phyloP scores from a whole-genome alignment of 2,888 invertebrate species.

The Oxycera nigricornis region DNA sequence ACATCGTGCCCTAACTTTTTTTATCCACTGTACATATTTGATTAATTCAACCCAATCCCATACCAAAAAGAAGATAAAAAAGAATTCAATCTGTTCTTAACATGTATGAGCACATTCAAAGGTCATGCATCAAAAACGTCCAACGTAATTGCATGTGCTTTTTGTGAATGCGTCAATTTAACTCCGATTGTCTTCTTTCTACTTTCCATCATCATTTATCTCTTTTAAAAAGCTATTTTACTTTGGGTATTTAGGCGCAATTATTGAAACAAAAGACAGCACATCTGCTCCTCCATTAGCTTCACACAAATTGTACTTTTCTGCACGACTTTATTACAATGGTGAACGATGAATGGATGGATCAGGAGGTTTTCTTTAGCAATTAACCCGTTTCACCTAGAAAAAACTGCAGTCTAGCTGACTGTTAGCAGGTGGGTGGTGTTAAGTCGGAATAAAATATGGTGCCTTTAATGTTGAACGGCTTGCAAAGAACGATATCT shows the following conservation, averaged over 20 bases:
- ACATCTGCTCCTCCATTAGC: background rate
- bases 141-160: too few species aligned
- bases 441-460: background rate
- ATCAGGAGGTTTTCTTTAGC: background rate
- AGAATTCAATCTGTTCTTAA: too few species aligned
- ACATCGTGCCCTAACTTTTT: too few species aligned
- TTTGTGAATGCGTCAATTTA: too few species aligned
- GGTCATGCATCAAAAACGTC: too few species aligned
- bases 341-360: background rate
- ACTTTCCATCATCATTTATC: slow-evolving; percentile 5
- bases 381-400: background rate
- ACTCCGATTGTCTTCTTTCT: too few species aligned
- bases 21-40: too few species aligned
- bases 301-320: background rate
- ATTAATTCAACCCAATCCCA: too few species aligned
- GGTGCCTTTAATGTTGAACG: background rate
- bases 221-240: slow-evolving; percentile 3
- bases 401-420: background rate
- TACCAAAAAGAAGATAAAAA: too few species aligned
- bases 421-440: background rate
- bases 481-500: background rate
- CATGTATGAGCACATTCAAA: too few species aligned
- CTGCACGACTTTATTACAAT: background rate
- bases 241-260: background rate
- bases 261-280: background rate